Evolutionary conservation across 2,113 vertebrate species (phyloP).

Genomic region (Leucopsar rothschildi): DNA sequence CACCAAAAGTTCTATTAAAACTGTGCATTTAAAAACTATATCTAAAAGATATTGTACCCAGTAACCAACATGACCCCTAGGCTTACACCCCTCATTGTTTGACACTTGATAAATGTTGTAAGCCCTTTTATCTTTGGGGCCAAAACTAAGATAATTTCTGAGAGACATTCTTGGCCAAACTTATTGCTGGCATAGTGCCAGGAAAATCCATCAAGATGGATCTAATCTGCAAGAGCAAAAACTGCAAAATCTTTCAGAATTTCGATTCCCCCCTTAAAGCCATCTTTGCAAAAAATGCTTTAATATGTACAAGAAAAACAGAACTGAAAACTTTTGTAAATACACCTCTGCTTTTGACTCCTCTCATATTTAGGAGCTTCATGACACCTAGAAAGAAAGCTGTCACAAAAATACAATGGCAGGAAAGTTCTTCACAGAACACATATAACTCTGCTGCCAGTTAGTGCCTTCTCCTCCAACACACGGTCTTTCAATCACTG

Average conservation of each 20-base stretch:
- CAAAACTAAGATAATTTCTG: neutral
- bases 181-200: neutral
- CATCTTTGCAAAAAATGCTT: neutral
- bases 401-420: slow-evolving; percentile 10
- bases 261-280: neutral
- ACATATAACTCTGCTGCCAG: neutral
- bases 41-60: neutral
- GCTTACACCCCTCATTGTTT: neutral
- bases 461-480: neutral
- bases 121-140: neutral
- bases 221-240: neutral
- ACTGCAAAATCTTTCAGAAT: neutral
- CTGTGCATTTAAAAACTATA: neutral
- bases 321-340: neutral
- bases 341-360: neutral
- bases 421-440: neutral
- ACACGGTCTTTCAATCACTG: neutral
- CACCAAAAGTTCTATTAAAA: neutral
- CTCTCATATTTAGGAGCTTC: neutral
- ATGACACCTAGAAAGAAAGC: neutral
- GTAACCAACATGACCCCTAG: neutral
- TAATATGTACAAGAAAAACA: neutral
- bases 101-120: neutral
- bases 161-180: neutral
- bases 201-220: neutral